phyloP scores from a whole-genome alignment of 2,888 invertebrate genomes.

The Busseola fusca region DNA sequence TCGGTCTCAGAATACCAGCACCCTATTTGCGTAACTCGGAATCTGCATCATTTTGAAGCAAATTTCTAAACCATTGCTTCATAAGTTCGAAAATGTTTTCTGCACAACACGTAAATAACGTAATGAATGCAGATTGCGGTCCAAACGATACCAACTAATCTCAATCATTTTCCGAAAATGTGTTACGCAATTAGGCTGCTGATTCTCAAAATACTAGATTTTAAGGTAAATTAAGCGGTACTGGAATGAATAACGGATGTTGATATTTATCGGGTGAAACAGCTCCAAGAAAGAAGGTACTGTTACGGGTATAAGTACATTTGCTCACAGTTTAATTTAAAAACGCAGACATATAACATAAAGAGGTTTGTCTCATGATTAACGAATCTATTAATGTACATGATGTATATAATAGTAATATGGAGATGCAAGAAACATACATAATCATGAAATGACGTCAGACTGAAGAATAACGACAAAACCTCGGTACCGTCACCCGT shows the following conservation, averaged over 20 bases:
- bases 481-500: constrained; percentile 26
- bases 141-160: too few relatives aligned
- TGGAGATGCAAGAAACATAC: constrained; percentile 32
- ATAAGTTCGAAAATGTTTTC: too few relatives aligned
- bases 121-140: too few relatives aligned
- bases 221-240: neutral
- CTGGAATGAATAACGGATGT: neutral
- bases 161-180: too few relatives aligned
- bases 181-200: too few relatives aligned
- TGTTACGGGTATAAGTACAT: neutral
- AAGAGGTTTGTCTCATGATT: neutral
- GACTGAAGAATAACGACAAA: constrained; percentile 40
- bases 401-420: constrained; percentile 1
- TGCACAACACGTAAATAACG: too few relatives aligned
- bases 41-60: too few relatives aligned
- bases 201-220: too few relatives aligned
- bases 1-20: too few relatives aligned
- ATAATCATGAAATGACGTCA: constrained; percentile 51
- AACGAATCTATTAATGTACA: neutral
- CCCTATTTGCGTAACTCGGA: too few relatives aligned
- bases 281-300: neutral
- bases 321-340: neutral
- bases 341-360: neutral
- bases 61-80: too few relatives aligned
- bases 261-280: neutral